A percentile compares a stretch with the other conserved stretches of the same genome.
Evolutionary conservation across 2,797 vertebrate genomes (phyloP).

Genomic region (Leuciscus waleckii): DNA sequence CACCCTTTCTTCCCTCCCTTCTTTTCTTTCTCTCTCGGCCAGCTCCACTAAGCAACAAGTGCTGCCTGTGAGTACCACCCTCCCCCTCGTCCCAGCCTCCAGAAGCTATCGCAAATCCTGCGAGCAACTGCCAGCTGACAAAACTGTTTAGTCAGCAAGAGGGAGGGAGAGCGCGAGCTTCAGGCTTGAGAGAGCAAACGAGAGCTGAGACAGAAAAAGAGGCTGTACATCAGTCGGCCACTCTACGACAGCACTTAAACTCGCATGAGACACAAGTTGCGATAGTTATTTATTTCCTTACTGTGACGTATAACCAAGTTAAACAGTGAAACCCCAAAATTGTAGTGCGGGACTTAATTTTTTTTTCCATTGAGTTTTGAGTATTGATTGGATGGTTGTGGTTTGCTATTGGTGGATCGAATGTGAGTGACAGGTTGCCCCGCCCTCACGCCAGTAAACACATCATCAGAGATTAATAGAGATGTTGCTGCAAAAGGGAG

Average conservation of each 20-base stretch:
- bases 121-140: conserved; percentile 80
- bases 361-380: background rate
- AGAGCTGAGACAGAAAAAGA: conserved; percentile 41
- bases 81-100: conserved; percentile 70
- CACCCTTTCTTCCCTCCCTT: conserved; percentile 31
- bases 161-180: conserved; percentile 40
- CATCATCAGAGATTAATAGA: background rate
- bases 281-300: background rate
- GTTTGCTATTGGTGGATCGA: background rate
- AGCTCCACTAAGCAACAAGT: conserved; percentile 68
- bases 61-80: conserved; percentile 64
- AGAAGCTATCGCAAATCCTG: conserved; percentile 79
- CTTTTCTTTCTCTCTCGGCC: conserved; percentile 37
- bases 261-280: conserved; percentile 5
- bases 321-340: background rate
- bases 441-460: background rate
- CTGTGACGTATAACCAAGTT: background rate
- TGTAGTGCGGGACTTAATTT: background rate
- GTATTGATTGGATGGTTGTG: background rate
- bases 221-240: conserved; percentile 47
- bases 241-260: conserved; percentile 34
- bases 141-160: conserved; percentile 85
- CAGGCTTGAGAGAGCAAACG: conserved; percentile 42
- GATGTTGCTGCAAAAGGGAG: background rate
- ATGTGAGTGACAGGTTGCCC: background rate